Evolutionary conservation across 1,140 invertebrate species (phyloP).

Genomic region (Venturia canescens): DNA sequence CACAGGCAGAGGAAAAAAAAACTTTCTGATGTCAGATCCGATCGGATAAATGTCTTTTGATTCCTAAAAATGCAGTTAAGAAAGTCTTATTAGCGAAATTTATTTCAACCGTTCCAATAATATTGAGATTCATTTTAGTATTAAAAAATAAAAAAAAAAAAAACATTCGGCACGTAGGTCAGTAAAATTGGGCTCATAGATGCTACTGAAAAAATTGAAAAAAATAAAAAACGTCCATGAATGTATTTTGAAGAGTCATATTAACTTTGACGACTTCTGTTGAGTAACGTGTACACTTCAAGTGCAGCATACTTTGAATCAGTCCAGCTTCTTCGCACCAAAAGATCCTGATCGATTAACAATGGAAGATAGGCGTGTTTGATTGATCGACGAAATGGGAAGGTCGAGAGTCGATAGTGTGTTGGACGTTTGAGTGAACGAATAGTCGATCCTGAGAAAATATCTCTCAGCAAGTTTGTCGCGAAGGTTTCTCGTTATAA

Average conservation of each 20-base stretch:
- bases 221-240: background rate
- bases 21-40: no score
- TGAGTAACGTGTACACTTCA: background rate
- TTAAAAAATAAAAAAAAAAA: background rate
- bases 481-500: conserved; percentile 37
- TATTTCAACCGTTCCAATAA: no score
- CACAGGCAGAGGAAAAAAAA: background rate
- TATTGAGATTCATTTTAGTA: no score
- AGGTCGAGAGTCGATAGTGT: background rate
- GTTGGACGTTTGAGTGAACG: background rate
- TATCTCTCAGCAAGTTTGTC: conserved; percentile 19
- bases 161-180: background rate
- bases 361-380: conserved; percentile 12
- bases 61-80: no score
- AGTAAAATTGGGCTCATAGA: no score
- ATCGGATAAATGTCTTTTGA: no score
- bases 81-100: no score
- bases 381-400: conserved; percentile 35
- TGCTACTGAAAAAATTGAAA: no score
- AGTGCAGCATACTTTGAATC: background rate
- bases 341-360: background rate
- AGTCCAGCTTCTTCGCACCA: background rate
- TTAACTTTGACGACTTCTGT: background rate
- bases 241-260: background rate
- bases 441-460: conserved; percentile 21